Evolutionary conservation across 2,113 vertebrate genomes (phyloP).

Genomic region (Platichthys stellatus): DNA sequence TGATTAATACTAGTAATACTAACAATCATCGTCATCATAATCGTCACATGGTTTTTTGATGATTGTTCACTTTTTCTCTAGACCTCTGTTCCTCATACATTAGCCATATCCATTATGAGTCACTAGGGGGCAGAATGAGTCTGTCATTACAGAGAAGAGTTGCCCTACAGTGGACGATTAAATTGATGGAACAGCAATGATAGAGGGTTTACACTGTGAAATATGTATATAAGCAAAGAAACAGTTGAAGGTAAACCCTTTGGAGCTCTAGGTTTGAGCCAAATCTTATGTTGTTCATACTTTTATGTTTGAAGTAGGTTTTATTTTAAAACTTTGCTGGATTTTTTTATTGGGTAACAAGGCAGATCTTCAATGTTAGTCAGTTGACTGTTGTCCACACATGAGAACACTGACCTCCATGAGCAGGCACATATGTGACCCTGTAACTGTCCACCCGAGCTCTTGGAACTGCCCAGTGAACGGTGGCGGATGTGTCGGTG

Average conservation of each 20-base stretch:
- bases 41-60: too few species aligned
- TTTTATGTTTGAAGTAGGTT: background rate
- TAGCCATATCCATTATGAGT: background rate
- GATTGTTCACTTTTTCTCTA: too few species aligned
- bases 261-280: background rate
- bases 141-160: conserved; percentile 2
- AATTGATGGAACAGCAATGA: background rate
- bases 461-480: conserved; percentile 88
- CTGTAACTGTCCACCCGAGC: conserved; percentile 87
- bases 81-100: background rate
- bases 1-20: too few species aligned
- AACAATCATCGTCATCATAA: too few species aligned
- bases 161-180: background rate
- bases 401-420: conserved; percentile 86
- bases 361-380: background rate
- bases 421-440: conserved; percentile 86
- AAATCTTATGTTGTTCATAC: background rate
- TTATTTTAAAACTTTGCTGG: too few species aligned
- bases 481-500: conserved; percentile 89
- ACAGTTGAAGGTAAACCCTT: background rate
- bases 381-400: background rate
- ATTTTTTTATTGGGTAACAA: too few species aligned
- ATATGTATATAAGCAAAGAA: too few species aligned
- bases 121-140: conserved; percentile 71
- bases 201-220: background rate